Evolutionary conservation across 2,113 vertebrate genomes (phyloP).

Genomic region (Engraulis encrasicolus): DNA sequence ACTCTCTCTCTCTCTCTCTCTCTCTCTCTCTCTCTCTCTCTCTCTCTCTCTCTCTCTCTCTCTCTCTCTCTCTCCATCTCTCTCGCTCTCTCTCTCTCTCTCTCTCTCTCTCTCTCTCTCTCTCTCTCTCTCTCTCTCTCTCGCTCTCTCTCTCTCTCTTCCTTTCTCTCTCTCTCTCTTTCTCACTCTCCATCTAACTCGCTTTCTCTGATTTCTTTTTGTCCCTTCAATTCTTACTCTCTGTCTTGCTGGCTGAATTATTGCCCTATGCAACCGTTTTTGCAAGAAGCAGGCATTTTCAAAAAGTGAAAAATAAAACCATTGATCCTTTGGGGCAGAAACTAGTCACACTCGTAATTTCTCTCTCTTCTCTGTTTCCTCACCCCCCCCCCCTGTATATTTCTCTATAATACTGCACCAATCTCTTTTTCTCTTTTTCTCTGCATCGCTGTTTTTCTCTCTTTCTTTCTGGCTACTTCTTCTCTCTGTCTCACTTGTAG

Average conservation of each 20-base stretch:
- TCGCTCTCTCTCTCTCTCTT: conserved; percentile 7
- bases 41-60: too few relatives aligned
- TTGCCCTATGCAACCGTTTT: conserved; percentile 17
- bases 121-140: conserved; percentile 1
- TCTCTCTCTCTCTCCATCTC: too few relatives aligned
- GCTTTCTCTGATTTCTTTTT: too few relatives aligned
- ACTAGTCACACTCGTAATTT: background rate
- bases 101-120: too few relatives aligned
- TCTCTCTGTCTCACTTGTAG: too few relatives aligned
- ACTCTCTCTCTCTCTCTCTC: conserved; percentile 17
- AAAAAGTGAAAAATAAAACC: conserved; percentile 20
- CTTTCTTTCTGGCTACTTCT: background rate
- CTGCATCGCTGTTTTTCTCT: background rate
- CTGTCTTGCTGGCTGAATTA: conserved; percentile 4
- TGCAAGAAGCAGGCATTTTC: conserved; percentile 10
- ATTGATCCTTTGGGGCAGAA: conserved; percentile 18
- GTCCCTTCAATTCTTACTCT: background rate
- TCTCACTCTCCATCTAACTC: too few relatives aligned
- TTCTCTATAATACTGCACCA: too few relatives aligned
- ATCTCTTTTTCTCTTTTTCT: background rate
- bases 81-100: too few relatives aligned
- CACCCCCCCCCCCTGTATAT: background rate
- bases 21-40: too few relatives aligned
- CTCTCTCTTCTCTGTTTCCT: background rate
- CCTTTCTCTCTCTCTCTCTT: background rate